Base-by-base conservation (phyloP, 2,888 invertebrate genomes). In the Lasius platythorax region DNA sequence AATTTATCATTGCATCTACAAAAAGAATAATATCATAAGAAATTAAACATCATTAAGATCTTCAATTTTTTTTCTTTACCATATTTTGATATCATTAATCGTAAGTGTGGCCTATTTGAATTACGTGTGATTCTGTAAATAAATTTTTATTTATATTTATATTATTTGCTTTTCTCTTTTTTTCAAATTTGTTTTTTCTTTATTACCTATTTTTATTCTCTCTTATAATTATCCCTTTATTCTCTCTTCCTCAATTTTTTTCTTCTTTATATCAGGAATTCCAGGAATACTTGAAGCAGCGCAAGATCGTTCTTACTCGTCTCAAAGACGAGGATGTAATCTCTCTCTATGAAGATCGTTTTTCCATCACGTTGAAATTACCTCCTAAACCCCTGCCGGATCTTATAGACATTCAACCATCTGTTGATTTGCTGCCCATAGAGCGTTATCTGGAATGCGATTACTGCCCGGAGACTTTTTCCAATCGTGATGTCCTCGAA, bases 251-350 rank as follows among this genome's bases (percentile, higher is more conserved):
- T 15, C 63, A 40, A n/a, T 33, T 58, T 56, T 15, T 46, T 23
- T n/a, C 33, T 66, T 37, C 18, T 12, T 3, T 28, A 23, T 58
- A 70, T 3, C 18, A 79, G 30, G 93, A 94, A 8, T 95, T 95
- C 91, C 91, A 93, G 63, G 94, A 93, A n/a, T 94, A 95, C 85
- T 84, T 95, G 3, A 94, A 94, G 79, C 94, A 93, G 30, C 88
- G 95, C 50, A 93, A 92, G 78, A 94, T 95, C 63, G 91, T 94
- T 0, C 92, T 94, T 58, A 92, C 92, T 4, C 92, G 94, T 46
- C 85, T 95, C 18, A 94, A 92, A 64, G 94, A 95, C 68, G 93
- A 94, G 11, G 95, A 95, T 30, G 92, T 95, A 18, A 91, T 94
- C 46, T 87, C 92, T 9, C 83, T 95, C 0, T 95, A 93, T 30